Conservation (phyloP, 2,888 invertebrate genomes). For the Sarcophaga carnaria region DNA sequence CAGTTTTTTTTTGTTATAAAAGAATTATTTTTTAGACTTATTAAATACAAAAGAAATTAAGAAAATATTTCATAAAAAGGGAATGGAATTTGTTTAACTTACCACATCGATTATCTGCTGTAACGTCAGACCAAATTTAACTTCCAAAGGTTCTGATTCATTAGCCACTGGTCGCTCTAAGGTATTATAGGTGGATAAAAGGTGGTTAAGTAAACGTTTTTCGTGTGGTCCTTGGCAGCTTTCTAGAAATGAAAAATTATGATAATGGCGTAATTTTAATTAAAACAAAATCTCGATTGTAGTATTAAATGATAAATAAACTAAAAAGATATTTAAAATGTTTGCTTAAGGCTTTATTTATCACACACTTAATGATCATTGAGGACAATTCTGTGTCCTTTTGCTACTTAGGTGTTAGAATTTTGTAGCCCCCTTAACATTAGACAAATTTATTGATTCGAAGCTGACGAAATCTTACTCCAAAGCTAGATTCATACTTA, state of each 20-base stretch:
- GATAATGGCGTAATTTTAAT: background rate
- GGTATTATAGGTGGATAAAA: constrained; percentile 92
- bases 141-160: constrained; percentile 94
- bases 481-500: too few species aligned
- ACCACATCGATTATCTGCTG: constrained; percentile 98
- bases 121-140: constrained; percentile 94
- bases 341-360: too few species aligned
- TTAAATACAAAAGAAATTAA: constrained; percentile 25
- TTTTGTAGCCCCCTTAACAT: too few species aligned
- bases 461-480: too few species aligned
- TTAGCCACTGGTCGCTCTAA: constrained; percentile 95
- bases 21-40: constrained; percentile 58
- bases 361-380: too few species aligned
- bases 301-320: too few species aligned
- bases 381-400: too few species aligned
- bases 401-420: too few species aligned
- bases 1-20: constrained; percentile 41
- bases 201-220: constrained; percentile 91
- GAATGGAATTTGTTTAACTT: constrained; percentile 82
- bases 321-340: too few species aligned
- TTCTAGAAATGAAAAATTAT: constrained; percentile 84
- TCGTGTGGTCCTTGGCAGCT: constrained; percentile 95
- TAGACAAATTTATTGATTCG: too few species aligned
- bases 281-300: too few species aligned
- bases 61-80: constrained; percentile 46